phyloP scores from a whole-genome alignment of 2,113 vertebrate genomes.

The Misgurnus mizolepis region DNA sequence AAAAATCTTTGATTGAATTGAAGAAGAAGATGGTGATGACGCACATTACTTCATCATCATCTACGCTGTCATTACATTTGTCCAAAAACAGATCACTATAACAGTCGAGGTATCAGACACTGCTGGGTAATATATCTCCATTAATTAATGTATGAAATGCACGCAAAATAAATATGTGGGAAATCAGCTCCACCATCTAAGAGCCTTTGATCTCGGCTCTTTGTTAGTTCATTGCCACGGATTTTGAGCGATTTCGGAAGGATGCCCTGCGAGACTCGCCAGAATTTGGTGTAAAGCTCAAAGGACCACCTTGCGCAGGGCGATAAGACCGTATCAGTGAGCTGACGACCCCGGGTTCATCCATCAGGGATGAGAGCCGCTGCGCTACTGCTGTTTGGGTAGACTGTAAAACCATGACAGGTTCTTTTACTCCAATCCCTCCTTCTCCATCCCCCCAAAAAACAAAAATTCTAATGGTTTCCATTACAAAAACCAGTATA shows the following conservation, averaged over 20 bases:
- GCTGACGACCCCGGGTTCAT: slow-evolving; percentile 56
- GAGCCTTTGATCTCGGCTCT: slow-evolving; percentile 54
- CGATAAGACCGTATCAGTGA: slow-evolving; percentile 63
- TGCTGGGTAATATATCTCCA: slow-evolving; percentile 32
- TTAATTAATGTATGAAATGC: slow-evolving; percentile 48
- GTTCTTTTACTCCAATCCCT: background rate
- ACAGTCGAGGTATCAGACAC: background rate
- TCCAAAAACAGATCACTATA: background rate
- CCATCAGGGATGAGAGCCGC: slow-evolving; percentile 53
- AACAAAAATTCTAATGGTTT: no score
- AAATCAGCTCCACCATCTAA: slow-evolving; percentile 50
- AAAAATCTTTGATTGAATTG: background rate
- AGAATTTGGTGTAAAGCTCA: slow-evolving; percentile 58
- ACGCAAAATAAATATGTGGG: slow-evolving; percentile 43
- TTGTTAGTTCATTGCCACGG: slow-evolving; percentile 54
- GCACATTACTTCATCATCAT: slow-evolving; percentile 11
- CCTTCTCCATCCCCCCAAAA: background rate
- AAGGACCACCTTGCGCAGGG: slow-evolving; percentile 57
- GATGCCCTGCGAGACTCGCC: slow-evolving; percentile 54
- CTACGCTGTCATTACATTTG: background rate
- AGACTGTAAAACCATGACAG: slow-evolving; percentile 32
- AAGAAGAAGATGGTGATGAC: background rate
- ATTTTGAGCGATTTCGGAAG: slow-evolving; percentile 52
- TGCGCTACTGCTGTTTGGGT: slow-evolving; percentile 8
- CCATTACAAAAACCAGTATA: no score